phyloP scores from a whole-genome alignment of 2,797 vertebrate genomes.

The Meda fulgida region DNA sequence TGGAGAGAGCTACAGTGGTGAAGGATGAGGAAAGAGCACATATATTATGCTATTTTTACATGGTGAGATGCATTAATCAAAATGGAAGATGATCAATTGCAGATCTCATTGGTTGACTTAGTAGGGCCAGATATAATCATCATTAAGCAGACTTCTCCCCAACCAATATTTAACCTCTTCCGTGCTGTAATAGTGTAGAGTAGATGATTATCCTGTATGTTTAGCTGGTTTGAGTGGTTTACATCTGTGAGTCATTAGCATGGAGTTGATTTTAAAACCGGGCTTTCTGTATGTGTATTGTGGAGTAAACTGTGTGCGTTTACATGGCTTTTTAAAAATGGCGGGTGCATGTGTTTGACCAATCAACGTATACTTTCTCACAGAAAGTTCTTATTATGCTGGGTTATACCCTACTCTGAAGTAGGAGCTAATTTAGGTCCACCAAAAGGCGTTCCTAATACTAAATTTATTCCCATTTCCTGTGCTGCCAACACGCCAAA shows the following conservation, averaged over 20 bases:
- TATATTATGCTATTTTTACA: background rate
- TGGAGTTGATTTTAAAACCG: background rate
- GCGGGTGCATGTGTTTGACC: background rate
- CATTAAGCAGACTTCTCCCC: background rate
- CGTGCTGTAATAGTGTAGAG: background rate
- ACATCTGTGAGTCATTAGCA: background rate
- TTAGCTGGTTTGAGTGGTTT: conserved; percentile 10
- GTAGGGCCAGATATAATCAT: background rate
- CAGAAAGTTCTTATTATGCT: background rate
- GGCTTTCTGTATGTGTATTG: background rate
- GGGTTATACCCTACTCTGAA: background rate
- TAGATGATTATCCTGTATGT: background rate
- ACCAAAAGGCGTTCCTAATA: background rate
- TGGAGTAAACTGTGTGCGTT: background rate
- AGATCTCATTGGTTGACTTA: background rate
- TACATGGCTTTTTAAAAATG: background rate
- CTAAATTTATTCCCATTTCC: background rate
- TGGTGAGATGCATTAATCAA: background rate
- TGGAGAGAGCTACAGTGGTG: background rate
- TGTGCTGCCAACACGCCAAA: background rate
- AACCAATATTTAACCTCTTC: background rate
- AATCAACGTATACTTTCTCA: background rate
- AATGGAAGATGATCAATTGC: background rate
- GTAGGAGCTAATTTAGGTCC: background rate
- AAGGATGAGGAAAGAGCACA: background rate